A percentile compares a stretch with the other conserved stretches of the same genome.
These are phyloP conservation scores for Dryomyza anilis DNA, from an alignment of 2,888 invertebrate genomes.

Conservation along the genomic window DNA sequence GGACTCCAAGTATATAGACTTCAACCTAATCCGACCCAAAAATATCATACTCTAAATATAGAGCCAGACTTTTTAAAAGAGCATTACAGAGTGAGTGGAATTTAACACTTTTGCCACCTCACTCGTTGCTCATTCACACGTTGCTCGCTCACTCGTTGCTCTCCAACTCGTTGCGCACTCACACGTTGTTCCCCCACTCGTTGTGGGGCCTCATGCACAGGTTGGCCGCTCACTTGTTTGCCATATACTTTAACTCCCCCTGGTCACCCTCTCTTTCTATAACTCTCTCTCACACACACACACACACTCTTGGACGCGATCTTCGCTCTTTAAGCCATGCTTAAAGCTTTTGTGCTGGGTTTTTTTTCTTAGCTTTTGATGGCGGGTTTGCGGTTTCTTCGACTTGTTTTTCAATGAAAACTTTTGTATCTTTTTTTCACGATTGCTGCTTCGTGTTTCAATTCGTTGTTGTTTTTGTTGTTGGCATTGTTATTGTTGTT, in stretches of 20 bases:
- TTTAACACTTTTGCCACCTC: no score
- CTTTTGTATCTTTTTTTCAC: slow-evolving; percentile 24
- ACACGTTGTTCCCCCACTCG: background rate
- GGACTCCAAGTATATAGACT: no score
- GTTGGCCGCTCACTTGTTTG: no score
- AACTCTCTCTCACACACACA: no score
- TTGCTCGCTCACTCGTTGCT: background rate
- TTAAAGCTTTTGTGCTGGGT: slow-evolving; percentile 18
- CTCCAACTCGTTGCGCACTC: background rate
- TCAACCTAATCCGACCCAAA: no score
- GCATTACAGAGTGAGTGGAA: no score
- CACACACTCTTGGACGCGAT: no score
- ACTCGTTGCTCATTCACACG: no score
- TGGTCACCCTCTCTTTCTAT: no score
- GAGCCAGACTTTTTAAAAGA: no score
- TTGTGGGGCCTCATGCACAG: background rate
- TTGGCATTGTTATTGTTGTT: background rate
- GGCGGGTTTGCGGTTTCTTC: slow-evolving; percentile 10
- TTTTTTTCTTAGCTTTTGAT: background rate
- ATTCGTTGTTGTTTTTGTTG: slow-evolving; percentile 7
- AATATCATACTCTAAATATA: no score
- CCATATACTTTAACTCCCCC: no score
- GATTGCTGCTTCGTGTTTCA: background rate
- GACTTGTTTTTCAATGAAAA: slow-evolving; percentile 4
- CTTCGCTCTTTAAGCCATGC: slow-evolving; percentile 4